Base-by-base conservation (phyloP, 2,113 vertebrate genomes). In the Thomomys bottae region DNA sequence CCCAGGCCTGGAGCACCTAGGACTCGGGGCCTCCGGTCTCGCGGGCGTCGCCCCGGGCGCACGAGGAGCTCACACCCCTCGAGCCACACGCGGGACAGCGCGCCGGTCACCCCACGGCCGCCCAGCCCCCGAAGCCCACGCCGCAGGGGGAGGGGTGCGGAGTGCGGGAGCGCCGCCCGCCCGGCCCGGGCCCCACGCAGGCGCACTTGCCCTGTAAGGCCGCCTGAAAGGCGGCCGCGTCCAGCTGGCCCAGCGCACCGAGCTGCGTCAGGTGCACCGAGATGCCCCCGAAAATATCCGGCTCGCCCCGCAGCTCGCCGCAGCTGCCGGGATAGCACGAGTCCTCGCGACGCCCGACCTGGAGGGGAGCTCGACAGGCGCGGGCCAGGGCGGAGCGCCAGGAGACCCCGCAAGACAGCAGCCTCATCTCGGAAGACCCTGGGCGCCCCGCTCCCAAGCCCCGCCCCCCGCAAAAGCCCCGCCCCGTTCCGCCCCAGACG, bases 271-370 rank as follows among this genome's bases (percentile, higher is more conserved):
- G 80, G 70, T 97, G 84, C 67, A 99, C 98, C 0, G 98, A 98
- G 86, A 99, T 97, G 24, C 98, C 98, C 32, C 98, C 98, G 95
- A 98, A 99, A 17, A 97, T 96, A 96, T 99, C 99, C 93, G 96
- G 95, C 45, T 92, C 93, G 15, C 92, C 49, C 17, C 49, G 49
- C 49, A 54, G 49, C 49, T 54, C 49, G 49, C 15, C 17, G 49
- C 14, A 12, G 36, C 63, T 4, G 2, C 64, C 36, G 1, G 4
- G 36, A 26, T 21, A n/a, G 12, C 61, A 34, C 1, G 78, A 78
- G 8, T 10, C 14, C 57, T 24, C 1, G 32, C 36, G 71, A 5
- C 1, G 5, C n/a, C 23, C 68, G 0, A 63, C 49, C 1, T 0
- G 6, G 10, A 83, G 7, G 71, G 5, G 0, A 0, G 6, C 9